These are phyloP conservation scores for Hystrix brachyura DNA, from an alignment of 2,113 vertebrate species.

Conservation along the genomic window DNA sequence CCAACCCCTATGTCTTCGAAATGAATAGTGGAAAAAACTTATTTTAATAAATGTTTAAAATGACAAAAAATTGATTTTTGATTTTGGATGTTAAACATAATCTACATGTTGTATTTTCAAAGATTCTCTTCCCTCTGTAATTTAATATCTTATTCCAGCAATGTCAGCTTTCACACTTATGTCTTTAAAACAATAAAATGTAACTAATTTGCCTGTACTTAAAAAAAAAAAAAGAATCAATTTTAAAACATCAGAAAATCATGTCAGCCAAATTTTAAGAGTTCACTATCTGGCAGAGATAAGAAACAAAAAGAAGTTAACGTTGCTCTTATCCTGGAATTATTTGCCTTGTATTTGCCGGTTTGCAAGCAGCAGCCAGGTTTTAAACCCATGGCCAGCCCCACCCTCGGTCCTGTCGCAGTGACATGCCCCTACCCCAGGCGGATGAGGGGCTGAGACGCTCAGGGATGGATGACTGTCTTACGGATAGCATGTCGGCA, in stretches of 20 bases:
- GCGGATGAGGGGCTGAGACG: not conserved
- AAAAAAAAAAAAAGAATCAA: not conserved
- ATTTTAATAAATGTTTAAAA: too few relatives aligned
- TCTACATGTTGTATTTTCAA: not conserved
- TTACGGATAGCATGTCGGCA: not conserved
- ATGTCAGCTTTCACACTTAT: not conserved
- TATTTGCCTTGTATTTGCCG: not conserved
- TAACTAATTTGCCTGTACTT: not conserved
- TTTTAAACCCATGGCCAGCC: not conserved
- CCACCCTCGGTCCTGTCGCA: not conserved
- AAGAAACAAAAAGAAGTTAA: not conserved
- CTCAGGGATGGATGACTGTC: not conserved
- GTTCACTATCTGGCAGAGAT: not conserved
- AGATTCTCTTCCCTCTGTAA: not conserved
- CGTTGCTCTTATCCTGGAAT: not conserved
- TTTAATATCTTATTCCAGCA: not conserved
- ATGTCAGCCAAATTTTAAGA: not conserved
- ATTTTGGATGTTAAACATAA: not conserved
- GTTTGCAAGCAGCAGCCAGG: not conserved
- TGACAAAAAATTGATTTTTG: too few relatives aligned
- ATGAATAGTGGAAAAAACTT: too few relatives aligned
- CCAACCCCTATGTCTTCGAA: too few relatives aligned
- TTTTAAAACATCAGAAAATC: not conserved
- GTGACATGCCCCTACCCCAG: not conserved
- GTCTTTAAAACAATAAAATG: not conserved